These are phyloP conservation scores for Excalfactoria chinensis DNA, from an alignment of 2,113 vertebrate species.

Conservation along the genomic window DNA sequence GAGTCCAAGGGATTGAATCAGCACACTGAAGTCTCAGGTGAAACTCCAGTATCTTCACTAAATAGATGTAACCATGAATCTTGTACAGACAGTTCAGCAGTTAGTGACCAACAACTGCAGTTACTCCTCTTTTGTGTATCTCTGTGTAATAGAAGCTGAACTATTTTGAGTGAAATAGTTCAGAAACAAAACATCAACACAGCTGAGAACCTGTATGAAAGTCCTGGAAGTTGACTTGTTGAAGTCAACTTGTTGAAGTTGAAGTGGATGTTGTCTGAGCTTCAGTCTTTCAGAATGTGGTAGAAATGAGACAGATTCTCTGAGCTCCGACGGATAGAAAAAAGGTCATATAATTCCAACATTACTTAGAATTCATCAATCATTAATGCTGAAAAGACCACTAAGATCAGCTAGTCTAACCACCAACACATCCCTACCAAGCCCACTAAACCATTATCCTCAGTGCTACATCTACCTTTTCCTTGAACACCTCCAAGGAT, in stretches of 20 bases:
- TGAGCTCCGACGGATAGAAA: background rate
- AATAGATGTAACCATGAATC: background rate
- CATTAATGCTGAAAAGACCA: no score
- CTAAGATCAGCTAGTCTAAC: no score
- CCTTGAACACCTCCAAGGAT: no score
- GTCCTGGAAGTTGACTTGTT: background rate
- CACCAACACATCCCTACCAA: no score
- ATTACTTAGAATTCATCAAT: no score
- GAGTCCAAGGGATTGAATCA: background rate
- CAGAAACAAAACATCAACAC: background rate
- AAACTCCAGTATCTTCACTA: background rate
- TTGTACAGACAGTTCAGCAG: background rate
- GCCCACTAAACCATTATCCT: no score
- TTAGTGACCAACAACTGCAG: accelerated
- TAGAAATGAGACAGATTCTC: background rate
- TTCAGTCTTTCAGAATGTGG: background rate
- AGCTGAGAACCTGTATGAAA: background rate
- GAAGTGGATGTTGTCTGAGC: background rate
- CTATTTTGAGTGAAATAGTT: background rate
- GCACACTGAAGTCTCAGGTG: background rate
- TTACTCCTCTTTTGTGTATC: background rate
- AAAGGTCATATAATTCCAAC: background rate
- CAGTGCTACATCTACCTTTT: no score
- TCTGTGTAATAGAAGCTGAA: background rate
- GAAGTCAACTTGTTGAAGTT: no score